Base-by-base conservation (phyloP, 1,140 invertebrate species). In the Lasaia peninsularis region DNA sequence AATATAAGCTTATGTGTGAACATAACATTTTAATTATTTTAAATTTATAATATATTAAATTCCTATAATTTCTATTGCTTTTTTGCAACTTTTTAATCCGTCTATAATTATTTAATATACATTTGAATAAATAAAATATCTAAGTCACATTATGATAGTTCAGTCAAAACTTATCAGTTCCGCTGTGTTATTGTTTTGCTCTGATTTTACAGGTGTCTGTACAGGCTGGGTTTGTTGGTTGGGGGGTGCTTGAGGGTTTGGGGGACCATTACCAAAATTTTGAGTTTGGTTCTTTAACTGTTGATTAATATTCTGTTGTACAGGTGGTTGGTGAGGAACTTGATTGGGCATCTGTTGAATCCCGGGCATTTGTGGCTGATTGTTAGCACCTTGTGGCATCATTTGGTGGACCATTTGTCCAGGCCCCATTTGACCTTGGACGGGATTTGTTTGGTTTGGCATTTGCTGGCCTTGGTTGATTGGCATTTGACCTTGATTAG, bases 91-190 rank as follows among this genome's bases (percentile, higher is more conserved):
- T 55, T 33, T 44, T 14, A 58, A 56, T 58, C 34, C 20, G 44
- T 58, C 54, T 60, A 48, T 63, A 52, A 50, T 24, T 63, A 65
- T 62, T 57, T 53, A 63, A 58, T 63, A 75, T 60, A 70, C 60
- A 60, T 56, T 71, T 55, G 61, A 67, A 66, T 69, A 69, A 74
- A 73, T 78, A 74, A 28, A 56, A 68, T 65, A 24, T 65, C 52
- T 65, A 54, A 57, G 55, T 32, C 7, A 52, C 50, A 61, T 48
- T 55, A 50, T 44, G 48, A 52, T 37, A 12, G 51, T 72, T 91
- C 89, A 94, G 86, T 94, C 93, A 76, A 94, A 94, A 74, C 92
- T 93, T 52, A 94, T 94, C 1, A 94, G 82, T 79, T 94, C 93
- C 50, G 92, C 93, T 4, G 93, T 93, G 67, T 91, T 90, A 21